A percentile compares a stretch with the other conserved stretches of the same genome.
These are phyloP conservation scores for Heliornis fulica DNA, from an alignment of 2,113 vertebrate genomes.

Conservation along the genomic window DNA sequence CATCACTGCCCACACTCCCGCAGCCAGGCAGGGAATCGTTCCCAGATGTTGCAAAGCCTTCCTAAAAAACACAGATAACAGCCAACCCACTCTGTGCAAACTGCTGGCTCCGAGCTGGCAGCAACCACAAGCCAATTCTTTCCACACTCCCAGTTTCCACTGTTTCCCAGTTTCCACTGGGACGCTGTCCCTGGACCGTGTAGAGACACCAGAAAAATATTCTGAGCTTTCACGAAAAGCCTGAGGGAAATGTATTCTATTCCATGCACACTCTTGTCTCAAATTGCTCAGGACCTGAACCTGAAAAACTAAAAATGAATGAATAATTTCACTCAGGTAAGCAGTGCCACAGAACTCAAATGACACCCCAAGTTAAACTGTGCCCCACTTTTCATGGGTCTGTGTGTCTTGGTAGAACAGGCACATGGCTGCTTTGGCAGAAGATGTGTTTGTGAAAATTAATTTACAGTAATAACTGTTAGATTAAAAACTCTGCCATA, in stretches of 20 bases:
- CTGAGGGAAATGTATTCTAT: not conserved
- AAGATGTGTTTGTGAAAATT: not conserved
- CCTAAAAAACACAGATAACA: not conserved
- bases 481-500: not conserved
- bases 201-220: not conserved
- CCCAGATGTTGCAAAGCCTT: conserved; percentile 27
- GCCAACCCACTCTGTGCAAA: not conserved
- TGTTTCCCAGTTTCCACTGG: not conserved
- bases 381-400: fast-evolving
- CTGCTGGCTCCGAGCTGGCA: not conserved
- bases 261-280: fast-evolving
- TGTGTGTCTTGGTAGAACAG: not conserved
- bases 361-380: not conserved
- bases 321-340: not conserved
- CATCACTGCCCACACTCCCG: not conserved
- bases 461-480: not conserved
- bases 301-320: not conserved
- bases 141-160: not conserved
- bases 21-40: not conserved
- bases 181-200: not conserved
- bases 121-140: not conserved
- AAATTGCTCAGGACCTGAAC: not conserved
- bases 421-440: not conserved
- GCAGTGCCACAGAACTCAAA: not conserved
- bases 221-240: not conserved